Base-by-base conservation (phyloP, 2,113 vertebrate species). In the Antechinus flavipes region DNA sequence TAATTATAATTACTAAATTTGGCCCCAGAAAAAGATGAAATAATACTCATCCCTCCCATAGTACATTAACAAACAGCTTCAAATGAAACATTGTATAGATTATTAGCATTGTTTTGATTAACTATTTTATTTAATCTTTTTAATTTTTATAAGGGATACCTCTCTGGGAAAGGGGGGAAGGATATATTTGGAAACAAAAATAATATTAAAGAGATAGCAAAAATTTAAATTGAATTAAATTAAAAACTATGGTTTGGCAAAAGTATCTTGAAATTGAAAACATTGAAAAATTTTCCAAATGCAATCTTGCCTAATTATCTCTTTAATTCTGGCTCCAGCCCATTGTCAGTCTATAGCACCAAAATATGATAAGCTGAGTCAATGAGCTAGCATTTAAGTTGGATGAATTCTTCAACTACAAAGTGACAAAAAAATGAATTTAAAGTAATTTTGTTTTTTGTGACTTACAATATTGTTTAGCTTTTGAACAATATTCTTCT, bases 401-500 rank as follows among this genome's bases (percentile, higher is more conserved):
- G 68, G 16, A 8, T 84, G 19, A 6, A 6, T 84, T 93, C 22
- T 47, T 95, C 95, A 90, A 52, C 26, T 0, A 0, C 54, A 16
- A 93, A 92, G 42, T 0, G 0, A 19, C 14, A 92, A 53, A 90
- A 91, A 96, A 54, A 2, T 53, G 35, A 94, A 94, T 93, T 19
- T 92, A 47, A 14, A 27, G 0, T 61, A 92, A 58, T 76, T n/a
- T n/a, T n/a, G n/a, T n/a, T n/a, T n/a, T n/a, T n/a, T 1, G 0
- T 91, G 92, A 92, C 55, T 96, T 95, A 42, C 76, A 90, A 1
- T 97, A 61, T 19, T 50, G 2, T 53, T 94, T 11, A 90, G 8
- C 10, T 54, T 92, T 11, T 90, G 0, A 54, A 47, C 58, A 52
- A 35, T 42, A 6, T 90, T 19, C 3, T 16, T 91, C 7, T 92